A percentile compares a stretch with the other conserved stretches of the same genome.
These are phyloP conservation scores for Drosophila acutilabella DNA, from an alignment of 2,888 invertebrate species.

Conservation along the genomic window DNA sequence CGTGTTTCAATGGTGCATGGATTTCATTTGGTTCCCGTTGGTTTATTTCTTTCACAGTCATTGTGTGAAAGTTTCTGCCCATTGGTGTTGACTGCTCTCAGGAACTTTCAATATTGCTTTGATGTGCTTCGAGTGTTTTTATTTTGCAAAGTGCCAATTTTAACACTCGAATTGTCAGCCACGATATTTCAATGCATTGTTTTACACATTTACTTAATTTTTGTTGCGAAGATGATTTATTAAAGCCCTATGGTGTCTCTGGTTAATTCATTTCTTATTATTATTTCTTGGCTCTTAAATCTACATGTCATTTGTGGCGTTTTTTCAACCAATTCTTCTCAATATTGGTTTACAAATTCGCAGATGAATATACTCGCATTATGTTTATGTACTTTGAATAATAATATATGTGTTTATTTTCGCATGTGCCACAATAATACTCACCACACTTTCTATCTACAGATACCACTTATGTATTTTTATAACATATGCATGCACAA, in stretches of 20 bases:
- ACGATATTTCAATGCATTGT: neutral
- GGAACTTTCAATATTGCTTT: conserved; percentile 26
- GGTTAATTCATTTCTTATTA: no score
- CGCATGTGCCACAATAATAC: conserved; percentile 15
- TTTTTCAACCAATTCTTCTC: no score
- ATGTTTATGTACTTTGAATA: conserved; percentile 33
- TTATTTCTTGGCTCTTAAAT: neutral
- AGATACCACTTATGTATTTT: conserved; percentile 26
- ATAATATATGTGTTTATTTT: conserved; percentile 50
- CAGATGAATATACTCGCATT: conserved; percentile 8
- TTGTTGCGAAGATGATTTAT: no score
- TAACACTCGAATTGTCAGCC: conserved; percentile 37
- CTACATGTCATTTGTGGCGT: no score
- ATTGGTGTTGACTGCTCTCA: conserved; percentile 25
- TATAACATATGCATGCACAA: neutral
- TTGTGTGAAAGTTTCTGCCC: conserved; percentile 45
- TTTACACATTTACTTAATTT: neutral
- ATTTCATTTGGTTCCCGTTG: conserved; percentile 42
- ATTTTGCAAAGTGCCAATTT: conserved; percentile 39
- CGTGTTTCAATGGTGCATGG: conserved; percentile 56
- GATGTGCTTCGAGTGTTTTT: conserved; percentile 5
- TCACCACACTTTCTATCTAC: conserved; percentile 24
- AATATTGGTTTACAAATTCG: conserved; percentile 17
- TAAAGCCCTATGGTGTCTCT: neutral
- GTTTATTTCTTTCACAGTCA: conserved; percentile 53